A percentile compares a stretch with the other conserved stretches of the same genome.
Conservation (phyloP, 2,113 vertebrate genomes). For the Indicator maculatus region DNA sequence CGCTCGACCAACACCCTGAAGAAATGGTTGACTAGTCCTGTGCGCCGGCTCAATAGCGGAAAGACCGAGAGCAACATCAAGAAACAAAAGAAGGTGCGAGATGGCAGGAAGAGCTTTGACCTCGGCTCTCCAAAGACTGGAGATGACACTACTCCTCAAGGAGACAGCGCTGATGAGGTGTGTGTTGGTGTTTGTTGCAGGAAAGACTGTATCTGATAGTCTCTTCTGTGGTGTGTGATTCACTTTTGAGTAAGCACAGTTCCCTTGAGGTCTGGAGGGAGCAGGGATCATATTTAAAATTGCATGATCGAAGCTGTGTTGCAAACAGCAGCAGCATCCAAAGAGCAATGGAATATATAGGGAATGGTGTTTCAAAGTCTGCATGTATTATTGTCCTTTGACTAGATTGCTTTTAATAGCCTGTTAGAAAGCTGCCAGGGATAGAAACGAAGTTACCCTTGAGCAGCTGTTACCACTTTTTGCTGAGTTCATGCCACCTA, state of each 20-base stretch:
- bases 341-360: not conserved
- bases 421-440: not conserved
- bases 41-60: constrained; percentile 92
- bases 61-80: constrained; percentile 92
- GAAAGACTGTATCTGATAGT: not conserved
- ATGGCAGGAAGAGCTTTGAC: constrained; percentile 89
- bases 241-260: not conserved
- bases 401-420: not conserved
- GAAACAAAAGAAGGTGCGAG: constrained; percentile 91
- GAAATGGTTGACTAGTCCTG: constrained; percentile 96
- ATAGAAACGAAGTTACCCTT: not conserved
- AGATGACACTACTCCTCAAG: constrained; percentile 85
- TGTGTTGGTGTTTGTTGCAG: not conserved
- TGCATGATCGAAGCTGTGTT: not conserved
- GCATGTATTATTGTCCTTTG: not conserved
- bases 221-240: not conserved
- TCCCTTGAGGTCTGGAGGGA: not conserved
- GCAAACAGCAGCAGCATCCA: not conserved
- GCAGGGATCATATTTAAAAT: not conserved
- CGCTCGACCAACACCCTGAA: constrained; percentile 95
- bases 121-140: constrained; percentile 84
- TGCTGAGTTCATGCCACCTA: not conserved
- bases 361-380: not conserved
- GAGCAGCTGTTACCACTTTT: not conserved
- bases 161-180: constrained; percentile 91